A percentile compares a stretch with the other conserved stretches of the same genome.
Conservation (phyloP, 2,888 invertebrate genomes). For the Cantharis flavilabris region DNA sequence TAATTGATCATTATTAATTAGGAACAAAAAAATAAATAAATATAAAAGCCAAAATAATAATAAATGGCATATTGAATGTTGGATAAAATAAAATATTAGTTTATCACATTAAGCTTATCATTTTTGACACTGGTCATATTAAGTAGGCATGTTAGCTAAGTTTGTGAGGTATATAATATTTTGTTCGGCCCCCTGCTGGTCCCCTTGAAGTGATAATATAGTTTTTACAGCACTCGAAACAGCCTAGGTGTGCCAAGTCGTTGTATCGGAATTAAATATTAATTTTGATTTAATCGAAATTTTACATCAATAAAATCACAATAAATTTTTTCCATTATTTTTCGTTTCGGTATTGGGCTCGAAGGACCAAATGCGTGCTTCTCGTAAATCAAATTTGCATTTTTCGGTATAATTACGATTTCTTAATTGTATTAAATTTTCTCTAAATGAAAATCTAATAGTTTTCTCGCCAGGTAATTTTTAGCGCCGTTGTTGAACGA, state of each 20-base stretch:
- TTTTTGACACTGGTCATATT: background rate
- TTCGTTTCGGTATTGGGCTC: conserved; percentile 7
- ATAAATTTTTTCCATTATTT: conserved; percentile 47
- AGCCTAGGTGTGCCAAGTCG: conserved; percentile 47
- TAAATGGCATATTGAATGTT: background rate
- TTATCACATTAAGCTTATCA: background rate
- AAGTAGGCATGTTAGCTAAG: background rate
- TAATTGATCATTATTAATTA: background rate
- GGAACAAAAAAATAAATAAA: background rate
- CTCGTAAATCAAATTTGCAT: background rate
- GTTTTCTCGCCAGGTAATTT: conserved; percentile 27
- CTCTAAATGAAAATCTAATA: conserved; percentile 4
- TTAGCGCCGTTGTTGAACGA: conserved; percentile 28
- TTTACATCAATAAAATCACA: conserved; percentile 53
- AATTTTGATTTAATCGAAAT: conserved; percentile 54
- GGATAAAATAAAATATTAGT: background rate
- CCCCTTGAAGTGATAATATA: conserved; percentile 53
- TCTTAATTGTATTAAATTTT: conserved; percentile 1
- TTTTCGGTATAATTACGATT: background rate
- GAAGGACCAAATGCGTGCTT: background rate
- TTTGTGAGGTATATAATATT: conserved; percentile 46
- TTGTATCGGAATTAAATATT: conserved; percentile 48
- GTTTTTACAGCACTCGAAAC: conserved; percentile 51
- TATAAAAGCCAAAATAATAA: background rate
- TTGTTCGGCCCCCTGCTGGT: conserved; percentile 49